A percentile compares a stretch with the other conserved stretches of the same genome.
Evolutionary conservation across 1,140 invertebrate genomes (phyloP).

Genomic region (Penaeus vannamei): DNA sequence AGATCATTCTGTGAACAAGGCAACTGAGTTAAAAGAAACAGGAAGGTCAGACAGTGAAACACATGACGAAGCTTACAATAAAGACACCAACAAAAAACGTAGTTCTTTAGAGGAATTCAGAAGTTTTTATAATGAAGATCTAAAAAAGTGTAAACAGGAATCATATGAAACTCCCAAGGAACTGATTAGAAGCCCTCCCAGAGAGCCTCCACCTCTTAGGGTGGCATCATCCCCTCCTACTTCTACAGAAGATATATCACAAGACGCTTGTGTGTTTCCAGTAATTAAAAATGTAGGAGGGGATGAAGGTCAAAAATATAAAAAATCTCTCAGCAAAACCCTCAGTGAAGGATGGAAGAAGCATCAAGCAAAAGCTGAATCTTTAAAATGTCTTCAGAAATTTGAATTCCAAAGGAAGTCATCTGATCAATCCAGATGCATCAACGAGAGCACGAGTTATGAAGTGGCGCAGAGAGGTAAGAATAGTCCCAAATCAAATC

Average conservation of each 20-base stretch:
- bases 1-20: too few relatives aligned
- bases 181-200: conserved; percentile 24
- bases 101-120: conserved; percentile 51
- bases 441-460: too few relatives aligned
- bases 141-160: conserved; percentile 10
- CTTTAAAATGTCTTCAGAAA: conserved; percentile 3
- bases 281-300: background rate
- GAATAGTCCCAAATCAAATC: background rate
- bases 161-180: conserved; percentile 30
- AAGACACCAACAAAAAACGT: background rate
- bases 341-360: conserved; percentile 35
- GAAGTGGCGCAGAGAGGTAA: too few relatives aligned
- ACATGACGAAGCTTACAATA: background rate
- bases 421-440: background rate
- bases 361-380: conserved; percentile 23
- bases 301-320: background rate
- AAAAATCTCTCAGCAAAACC: conserved; percentile 30
- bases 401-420: conserved; percentile 43
- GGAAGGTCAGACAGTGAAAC: too few relatives aligned
- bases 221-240: background rate
- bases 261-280: background rate
- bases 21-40: too few relatives aligned
- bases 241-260: background rate
- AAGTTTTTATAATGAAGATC: conserved; percentile 36
- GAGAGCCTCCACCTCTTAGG: conserved; percentile 36